Evolutionary conservation across 2,888 invertebrate genomes (phyloP).

Genomic region (Phoronis australis): DNA sequence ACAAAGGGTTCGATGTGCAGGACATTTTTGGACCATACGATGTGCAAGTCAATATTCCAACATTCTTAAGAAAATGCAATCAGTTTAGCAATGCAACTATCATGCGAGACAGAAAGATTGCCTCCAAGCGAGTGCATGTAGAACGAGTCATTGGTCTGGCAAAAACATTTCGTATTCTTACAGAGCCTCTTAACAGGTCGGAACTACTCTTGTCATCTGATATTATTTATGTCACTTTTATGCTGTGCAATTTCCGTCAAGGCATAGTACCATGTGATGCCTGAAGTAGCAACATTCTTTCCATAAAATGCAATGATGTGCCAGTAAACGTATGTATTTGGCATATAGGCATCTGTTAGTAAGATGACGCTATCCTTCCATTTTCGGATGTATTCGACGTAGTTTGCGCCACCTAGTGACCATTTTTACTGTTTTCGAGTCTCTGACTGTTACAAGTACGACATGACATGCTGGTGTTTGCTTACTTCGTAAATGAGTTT

Average conservation of each 20-base stretch:
- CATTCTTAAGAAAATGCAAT: neutral
- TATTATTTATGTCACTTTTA: neutral
- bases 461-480: no score
- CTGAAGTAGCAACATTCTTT: neutral
- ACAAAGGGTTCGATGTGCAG: conserved; percentile 17
- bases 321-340: no score
- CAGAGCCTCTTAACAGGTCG: neutral
- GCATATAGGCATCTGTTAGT: no score
- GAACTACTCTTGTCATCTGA: neutral
- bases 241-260: neutral
- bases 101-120: neutral
- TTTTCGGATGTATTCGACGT: no score
- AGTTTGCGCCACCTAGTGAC: no score
- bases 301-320: no score
- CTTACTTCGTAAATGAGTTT: no score
- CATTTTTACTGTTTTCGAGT: no score
- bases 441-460: no score
- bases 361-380: no score
- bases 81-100: neutral
- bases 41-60: conserved; percentile 7
- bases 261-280: neutral
- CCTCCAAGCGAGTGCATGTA: neutral
- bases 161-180: conserved; percentile 1
- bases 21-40: conserved; percentile 15
- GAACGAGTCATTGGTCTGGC: conserved; percentile 1